Conservation (phyloP, 1,140 invertebrate genomes). For the Listronotus oregonensis region DNA sequence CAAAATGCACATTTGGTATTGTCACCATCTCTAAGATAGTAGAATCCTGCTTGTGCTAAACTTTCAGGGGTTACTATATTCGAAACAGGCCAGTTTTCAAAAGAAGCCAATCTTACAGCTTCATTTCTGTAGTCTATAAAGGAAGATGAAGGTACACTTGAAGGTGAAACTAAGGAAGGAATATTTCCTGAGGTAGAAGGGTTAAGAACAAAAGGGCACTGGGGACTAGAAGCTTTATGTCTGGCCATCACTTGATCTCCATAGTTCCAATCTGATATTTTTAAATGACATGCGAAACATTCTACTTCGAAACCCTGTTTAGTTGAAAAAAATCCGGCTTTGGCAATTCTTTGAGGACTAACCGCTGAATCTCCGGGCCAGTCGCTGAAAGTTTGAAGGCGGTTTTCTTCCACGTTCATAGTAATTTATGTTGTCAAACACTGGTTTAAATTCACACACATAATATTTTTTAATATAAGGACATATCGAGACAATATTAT, state of each 20-base stretch:
- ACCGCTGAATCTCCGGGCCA: conserved; percentile 75
- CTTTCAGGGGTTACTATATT: conserved; percentile 68
- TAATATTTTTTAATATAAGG: neutral
- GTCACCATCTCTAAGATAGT: conserved; percentile 65
- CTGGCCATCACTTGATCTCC: conserved; percentile 72
- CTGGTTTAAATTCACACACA: neutral
- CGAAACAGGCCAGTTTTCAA: conserved; percentile 66
- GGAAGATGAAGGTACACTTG: conserved; percentile 25
- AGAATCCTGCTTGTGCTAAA: conserved; percentile 83
- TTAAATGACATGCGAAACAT: conserved; percentile 75
- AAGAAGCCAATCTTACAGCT: conserved; percentile 65
- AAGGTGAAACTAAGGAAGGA: conserved; percentile 51
- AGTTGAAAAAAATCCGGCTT: conserved; percentile 82
- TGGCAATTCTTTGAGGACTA: conserved; percentile 69
- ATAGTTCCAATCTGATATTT: conserved; percentile 76
- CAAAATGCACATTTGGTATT: conserved; percentile 86
- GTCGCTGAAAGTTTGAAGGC: conserved; percentile 68
- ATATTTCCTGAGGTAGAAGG: conserved; percentile 69
- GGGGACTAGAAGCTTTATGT: conserved; percentile 67
- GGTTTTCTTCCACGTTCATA: conserved; percentile 73
- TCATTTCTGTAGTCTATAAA: conserved; percentile 41
- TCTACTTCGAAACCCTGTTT: conserved; percentile 70
- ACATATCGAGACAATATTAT: too few relatives aligned
- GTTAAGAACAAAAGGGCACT: conserved; percentile 74
- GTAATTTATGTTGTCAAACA: neutral